Percentiles rank a stretch among this genome's conserved stretches.
Evolutionary conservation across 2,888 invertebrate species (phyloP).

Genomic region (Cordylochernes scorpioides): DNA sequence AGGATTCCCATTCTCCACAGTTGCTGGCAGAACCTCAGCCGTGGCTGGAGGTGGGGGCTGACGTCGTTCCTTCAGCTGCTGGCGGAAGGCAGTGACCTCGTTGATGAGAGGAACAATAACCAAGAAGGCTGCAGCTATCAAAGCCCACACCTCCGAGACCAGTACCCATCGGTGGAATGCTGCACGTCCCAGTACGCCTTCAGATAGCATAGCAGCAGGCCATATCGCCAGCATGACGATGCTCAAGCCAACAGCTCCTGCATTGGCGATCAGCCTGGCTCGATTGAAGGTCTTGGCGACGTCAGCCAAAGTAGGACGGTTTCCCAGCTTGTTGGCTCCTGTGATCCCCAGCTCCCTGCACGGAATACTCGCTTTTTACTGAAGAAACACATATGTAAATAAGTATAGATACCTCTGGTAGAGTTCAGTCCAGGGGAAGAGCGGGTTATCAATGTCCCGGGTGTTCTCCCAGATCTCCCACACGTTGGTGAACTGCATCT

Average conservation of each 20-base stretch:
- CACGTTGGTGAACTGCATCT: neutral
- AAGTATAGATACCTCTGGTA: no score
- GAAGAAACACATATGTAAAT: no score
- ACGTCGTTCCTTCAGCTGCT: no score
- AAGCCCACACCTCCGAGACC: neutral
- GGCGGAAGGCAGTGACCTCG: neutral
- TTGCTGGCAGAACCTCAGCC: no score
- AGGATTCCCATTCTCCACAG: no score
- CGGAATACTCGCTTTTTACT: no score
- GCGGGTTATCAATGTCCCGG: conserved; percentile 1
- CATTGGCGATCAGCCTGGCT: neutral
- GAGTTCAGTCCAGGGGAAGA: neutral
- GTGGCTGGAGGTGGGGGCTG: no score
- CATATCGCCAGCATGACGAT: neutral
- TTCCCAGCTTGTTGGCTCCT: conserved; percentile 1
- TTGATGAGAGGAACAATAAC: neutral
- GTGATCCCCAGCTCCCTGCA: neutral
- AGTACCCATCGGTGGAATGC: neutral
- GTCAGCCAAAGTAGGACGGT: neutral
- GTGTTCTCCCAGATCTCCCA: no score
- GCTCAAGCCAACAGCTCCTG: neutral
- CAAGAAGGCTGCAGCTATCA: neutral
- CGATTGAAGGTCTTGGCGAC: neutral
- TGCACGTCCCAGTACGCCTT: neutral
- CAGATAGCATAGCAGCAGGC: neutral